These are phyloP conservation scores for Pandemis cinnamomeana DNA, from an alignment of 2,888 invertebrate genomes.

Conservation along the genomic window DNA sequence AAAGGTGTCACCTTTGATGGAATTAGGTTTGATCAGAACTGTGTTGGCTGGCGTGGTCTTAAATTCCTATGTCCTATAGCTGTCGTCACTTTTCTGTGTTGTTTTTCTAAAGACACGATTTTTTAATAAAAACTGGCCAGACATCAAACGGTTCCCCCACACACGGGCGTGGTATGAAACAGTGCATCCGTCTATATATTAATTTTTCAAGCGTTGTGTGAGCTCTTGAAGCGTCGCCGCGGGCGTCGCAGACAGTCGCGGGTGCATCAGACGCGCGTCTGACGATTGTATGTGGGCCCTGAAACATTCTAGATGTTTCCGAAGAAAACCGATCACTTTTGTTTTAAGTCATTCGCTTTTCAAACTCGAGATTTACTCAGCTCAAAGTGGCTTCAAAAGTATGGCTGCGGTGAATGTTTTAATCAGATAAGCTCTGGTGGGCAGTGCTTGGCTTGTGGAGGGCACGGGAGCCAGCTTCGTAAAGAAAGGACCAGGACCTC, in stretches of 20 bases:
- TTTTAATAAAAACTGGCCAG: conserved; percentile 26
- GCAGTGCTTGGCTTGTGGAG: no score
- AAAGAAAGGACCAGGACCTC: no score
- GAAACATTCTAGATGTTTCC: conserved; percentile 25
- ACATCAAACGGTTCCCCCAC: conserved; percentile 34
- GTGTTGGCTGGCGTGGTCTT: not conserved
- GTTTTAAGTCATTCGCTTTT: no score
- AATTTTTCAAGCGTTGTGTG: conserved; percentile 72
- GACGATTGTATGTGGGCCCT: conserved; percentile 54
- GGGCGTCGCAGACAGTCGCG: conserved; percentile 74
- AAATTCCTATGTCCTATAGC: no score
- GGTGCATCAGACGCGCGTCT: conserved; percentile 66
- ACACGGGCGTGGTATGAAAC: conserved; percentile 6
- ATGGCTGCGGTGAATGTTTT: no score
- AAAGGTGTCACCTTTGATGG: conserved; percentile 38
- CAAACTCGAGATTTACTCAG: no score
- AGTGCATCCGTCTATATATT: conserved; percentile 57
- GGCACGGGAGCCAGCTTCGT: no score
- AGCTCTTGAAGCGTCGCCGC: conserved; percentile 73
- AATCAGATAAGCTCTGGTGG: no score
- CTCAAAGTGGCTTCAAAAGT: no score
- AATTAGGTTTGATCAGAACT: not conserved
- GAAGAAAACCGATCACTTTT: no score
- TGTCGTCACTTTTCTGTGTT: no score
- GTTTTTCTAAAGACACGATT: not conserved